phyloP scores from a whole-genome alignment of 2,888 invertebrate genomes.

The Drosophila cognata region DNA sequence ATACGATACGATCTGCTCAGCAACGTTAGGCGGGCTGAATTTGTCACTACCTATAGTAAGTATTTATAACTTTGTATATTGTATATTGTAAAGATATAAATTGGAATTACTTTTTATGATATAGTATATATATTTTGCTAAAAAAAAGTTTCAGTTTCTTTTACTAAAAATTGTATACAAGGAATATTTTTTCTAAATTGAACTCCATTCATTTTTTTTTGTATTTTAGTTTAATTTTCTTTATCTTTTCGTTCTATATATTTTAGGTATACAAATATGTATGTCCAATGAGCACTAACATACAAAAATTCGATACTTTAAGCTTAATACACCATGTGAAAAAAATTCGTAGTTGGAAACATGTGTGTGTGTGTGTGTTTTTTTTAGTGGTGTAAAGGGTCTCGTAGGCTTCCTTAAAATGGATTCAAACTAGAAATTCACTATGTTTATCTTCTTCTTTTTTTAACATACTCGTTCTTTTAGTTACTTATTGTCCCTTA shows the following conservation, averaged over 20 bases:
- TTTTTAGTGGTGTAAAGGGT: constrained; percentile 11
- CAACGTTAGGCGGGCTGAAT: constrained; percentile 74
- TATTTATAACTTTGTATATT: constrained; percentile 52
- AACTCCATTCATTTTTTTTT: constrained; percentile 35
- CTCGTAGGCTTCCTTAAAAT: constrained; percentile 8
- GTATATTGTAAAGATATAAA: constrained; percentile 66
- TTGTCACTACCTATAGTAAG: constrained; percentile 68
- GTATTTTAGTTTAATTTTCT: constrained; percentile 8
- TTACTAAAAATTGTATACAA: constrained; percentile 71
- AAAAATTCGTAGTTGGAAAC: constrained; percentile 73
- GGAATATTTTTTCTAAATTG: constrained; percentile 70
- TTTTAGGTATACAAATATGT: constrained; percentile 21
- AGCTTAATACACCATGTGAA: constrained; percentile 70
- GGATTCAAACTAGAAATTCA: constrained; percentile 24
- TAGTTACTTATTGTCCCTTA: constrained; percentile 78
- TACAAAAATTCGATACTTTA: constrained; percentile 47
- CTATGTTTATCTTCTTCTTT: constrained; percentile 21
- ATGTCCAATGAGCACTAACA: constrained; percentile 50
- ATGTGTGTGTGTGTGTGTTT: constrained; percentile 17
- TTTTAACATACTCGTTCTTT: constrained; percentile 36
- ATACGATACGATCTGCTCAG: constrained; percentile 54
- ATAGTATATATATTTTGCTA: constrained; percentile 67
- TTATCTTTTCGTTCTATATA: constrained; percentile 9
- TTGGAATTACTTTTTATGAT: constrained; percentile 49
- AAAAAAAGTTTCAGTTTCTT: constrained; percentile 58